phyloP scores from a whole-genome alignment of 2,797 vertebrate species.

The Aulostomus chinensis region DNA sequence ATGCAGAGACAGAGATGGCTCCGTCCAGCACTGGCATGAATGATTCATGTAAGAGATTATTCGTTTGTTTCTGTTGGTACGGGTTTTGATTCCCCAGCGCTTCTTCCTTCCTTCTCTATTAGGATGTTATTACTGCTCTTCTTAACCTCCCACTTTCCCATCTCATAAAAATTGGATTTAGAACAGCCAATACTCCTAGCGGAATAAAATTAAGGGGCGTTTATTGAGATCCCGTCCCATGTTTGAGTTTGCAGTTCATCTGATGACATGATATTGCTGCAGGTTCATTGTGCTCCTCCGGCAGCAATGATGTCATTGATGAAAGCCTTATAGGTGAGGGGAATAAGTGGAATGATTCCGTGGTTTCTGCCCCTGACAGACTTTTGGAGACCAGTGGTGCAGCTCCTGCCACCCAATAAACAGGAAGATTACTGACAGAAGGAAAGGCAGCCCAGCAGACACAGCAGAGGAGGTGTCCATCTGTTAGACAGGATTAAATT shows the following conservation, averaged over 20 bases:
- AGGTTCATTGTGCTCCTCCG: slow-evolving; percentile 4
- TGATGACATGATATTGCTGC: background rate
- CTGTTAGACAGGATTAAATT: slow-evolving; percentile 40
- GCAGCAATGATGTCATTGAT: background rate
- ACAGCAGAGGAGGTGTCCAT: no score
- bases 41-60: no score
- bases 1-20: no score
- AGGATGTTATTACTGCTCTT: no score
- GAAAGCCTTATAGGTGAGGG: slow-evolving; percentile 1
- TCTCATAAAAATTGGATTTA: no score
- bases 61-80: no score
- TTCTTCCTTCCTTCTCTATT: no score
- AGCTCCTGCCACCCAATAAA: slow-evolving; percentile 11
- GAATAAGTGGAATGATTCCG: slow-evolving; percentile 13
- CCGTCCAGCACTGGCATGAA: no score
- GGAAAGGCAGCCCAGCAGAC: background rate
- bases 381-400: background rate
- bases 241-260: background rate
- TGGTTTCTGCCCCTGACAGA: slow-evolving; percentile 20
- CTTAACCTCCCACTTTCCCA: no score
- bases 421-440: background rate
- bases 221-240: background rate
- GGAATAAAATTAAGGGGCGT: no score
- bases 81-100: no score
- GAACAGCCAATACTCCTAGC: no score